Evolutionary conservation across 2,888 invertebrate species (phyloP), one percentile per base, ranked within the genome.

Genomic region (Diadegma fenestrale): DNA sequence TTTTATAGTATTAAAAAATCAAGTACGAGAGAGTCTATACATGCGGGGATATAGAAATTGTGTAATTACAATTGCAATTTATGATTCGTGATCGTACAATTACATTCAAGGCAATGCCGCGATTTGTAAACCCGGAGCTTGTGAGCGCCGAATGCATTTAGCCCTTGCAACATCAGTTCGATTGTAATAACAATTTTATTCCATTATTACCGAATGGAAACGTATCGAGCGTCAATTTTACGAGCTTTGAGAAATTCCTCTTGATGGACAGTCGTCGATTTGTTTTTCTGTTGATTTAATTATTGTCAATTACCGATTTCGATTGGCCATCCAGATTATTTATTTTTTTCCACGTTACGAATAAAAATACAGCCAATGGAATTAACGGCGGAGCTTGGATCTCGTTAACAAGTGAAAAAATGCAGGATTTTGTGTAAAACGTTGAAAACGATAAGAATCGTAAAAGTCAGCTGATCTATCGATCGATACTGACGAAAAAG

Each of bases 31-130:
- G 63, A 69, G 63, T 45, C 12, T 17, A n/a, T n/a, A 17, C 41
- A 22, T 10, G 33, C 3, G 37, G 43, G 17, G 41, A 43, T 63
- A 33, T 37, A 75, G 61, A 83, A 43, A 58, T 83, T 69, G 69
- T 63, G 51, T 41, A 76, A 84, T 80, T 76, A 76, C 68, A 69
- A 80, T 84, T 75, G 80, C 76, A 41, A 45, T 80, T 75, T 58
- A 45, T 75, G 43, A 79, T 82, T 82, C 63, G 68, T 69, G 75
- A 82, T 82, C 69, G 69, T 63, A 71, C 76, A 76, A 69, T 82
- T 76, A 82, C 58, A 51, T 63, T 76, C 63, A 69, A 82, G 69
- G 76, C 63, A 43, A 68, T n/a, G 54, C 61, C 51, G 51, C 19
- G 33, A 64, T 75, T 48, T 63, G 26, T 48, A 19, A 61, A 33